Conservation (phyloP, 2,797 vertebrate genomes). For the Sebastes iracundus region DNA sequence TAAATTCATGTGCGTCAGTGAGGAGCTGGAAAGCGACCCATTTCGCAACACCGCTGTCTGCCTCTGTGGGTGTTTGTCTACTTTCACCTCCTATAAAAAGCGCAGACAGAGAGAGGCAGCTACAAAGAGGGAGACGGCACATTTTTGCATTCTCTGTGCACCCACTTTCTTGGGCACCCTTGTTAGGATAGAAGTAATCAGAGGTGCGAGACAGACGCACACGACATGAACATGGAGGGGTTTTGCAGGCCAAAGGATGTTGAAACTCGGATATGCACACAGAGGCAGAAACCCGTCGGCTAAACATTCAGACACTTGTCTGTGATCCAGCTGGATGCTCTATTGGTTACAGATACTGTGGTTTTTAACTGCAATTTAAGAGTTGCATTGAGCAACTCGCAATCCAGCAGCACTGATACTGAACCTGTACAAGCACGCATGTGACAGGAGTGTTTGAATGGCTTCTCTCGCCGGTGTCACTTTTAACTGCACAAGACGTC, state of each 20-base stretch:
- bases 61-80: constrained; percentile 74
- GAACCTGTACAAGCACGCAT: not conserved
- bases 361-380: not conserved
- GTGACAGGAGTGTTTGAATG: not conserved
- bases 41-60: constrained; percentile 62
- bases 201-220: constrained; percentile 22
- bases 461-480: constrained; percentile 6
- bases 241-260: not conserved
- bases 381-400: not conserved
- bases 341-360: not conserved
- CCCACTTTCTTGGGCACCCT: constrained; percentile 24
- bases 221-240: not conserved
- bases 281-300: not conserved
- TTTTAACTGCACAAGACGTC: constrained; percentile 44
- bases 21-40: constrained; percentile 54
- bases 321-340: not conserved
- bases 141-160: constrained; percentile 35
- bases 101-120: constrained; percentile 37
- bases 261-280: not conserved
- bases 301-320: not conserved
- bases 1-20: constrained; percentile 33
- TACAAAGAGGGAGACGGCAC: constrained; percentile 6
- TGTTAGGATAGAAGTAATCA: not conserved
- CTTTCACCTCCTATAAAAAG: constrained; percentile 76
- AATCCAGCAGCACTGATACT: not conserved